These are phyloP conservation scores for Leptinotarsa tumamoca DNA, from an alignment of 2,888 invertebrate genomes.

Conservation along the genomic window DNA sequence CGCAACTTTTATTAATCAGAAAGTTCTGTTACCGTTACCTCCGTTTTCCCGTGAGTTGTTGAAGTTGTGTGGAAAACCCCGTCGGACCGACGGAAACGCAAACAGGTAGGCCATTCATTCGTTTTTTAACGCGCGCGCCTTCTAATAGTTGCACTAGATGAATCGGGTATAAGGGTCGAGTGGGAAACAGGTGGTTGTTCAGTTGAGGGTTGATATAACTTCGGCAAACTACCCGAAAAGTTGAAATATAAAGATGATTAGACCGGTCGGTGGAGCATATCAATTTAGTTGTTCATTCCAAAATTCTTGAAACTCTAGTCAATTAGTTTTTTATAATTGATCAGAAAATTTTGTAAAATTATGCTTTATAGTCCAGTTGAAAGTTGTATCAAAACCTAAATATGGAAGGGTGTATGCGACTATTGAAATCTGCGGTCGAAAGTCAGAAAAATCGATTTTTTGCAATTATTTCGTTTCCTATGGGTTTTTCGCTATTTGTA, in stretches of 20 bases:
- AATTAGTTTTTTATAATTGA: no score
- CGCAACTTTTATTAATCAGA: constrained; percentile 59
- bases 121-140: constrained; percentile 24
- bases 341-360: no score
- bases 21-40: constrained; percentile 52
- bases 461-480: no score
- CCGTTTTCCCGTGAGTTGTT: constrained; percentile 39
- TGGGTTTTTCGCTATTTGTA: no score
- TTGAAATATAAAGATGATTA: neutral
- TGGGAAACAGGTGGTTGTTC: constrained; percentile 17
- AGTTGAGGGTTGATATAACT: neutral
- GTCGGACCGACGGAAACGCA: constrained; percentile 28
- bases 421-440: no score
- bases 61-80: constrained; percentile 30
- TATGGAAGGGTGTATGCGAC: no score
- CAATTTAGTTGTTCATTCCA: neutral
- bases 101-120: constrained; percentile 39
- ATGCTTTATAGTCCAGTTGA: no score
- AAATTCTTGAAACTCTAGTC: no score
- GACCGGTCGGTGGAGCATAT: neutral
- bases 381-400: no score
- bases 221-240: neutral
- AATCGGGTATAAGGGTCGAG: neutral
- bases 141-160: neutral
- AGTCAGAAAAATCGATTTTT: no score